These are phyloP conservation scores for Enteromius paludinosus DNA, from an alignment of 2,797 vertebrate species.

Conservation along the genomic window DNA sequence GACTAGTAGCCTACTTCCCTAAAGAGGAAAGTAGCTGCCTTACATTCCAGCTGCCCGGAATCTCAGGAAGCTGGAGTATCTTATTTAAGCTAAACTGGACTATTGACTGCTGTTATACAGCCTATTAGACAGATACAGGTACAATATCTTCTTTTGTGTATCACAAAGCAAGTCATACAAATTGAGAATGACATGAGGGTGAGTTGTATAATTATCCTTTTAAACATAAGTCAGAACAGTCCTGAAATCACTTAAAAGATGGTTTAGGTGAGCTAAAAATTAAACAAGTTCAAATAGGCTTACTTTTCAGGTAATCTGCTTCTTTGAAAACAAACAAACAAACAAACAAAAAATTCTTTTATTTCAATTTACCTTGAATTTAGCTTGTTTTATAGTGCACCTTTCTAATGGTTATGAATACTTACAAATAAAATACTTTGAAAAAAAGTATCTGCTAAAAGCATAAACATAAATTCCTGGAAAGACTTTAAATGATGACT, in stretches of 20 bases:
- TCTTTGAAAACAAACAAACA: neutral
- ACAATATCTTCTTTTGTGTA: neutral
- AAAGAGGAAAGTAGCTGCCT: slow-evolving; percentile 1
- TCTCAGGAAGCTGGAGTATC: neutral
- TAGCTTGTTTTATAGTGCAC: neutral
- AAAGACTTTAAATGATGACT: neutral
- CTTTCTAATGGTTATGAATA: neutral
- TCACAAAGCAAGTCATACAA: neutral
- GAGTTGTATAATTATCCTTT: neutral
- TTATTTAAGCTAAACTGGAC: neutral
- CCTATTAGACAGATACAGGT: neutral
- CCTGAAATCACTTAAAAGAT: too few species aligned
- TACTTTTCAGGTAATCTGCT: neutral
- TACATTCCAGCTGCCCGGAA: neutral
- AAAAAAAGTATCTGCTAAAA: neutral
- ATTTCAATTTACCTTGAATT: neutral
- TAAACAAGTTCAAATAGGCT: neutral
- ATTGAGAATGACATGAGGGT: neutral
- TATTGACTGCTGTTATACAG: neutral
- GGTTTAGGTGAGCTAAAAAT: neutral
- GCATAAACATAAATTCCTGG: neutral
- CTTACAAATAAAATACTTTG: neutral
- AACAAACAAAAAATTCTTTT: neutral
- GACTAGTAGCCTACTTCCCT: neutral
- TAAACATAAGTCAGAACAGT: neutral